Conservation (phyloP, 2,797 vertebrate genomes). For the Ctenopoma kingsleyae region DNA sequence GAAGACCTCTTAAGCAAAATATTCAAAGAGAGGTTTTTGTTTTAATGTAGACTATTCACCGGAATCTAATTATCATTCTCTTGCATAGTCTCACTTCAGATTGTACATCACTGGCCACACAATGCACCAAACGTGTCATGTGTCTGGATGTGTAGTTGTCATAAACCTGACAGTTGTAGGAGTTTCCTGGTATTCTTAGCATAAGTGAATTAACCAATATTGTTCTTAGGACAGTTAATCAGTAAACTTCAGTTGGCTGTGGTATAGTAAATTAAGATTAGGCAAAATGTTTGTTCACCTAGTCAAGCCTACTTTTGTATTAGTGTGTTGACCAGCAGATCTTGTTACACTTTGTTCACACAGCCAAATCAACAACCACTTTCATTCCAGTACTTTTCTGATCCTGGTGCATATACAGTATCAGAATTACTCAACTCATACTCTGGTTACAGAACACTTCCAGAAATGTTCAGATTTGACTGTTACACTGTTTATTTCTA, state of each 20-base stretch:
- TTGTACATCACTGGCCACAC: not conserved
- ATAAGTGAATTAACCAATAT: not conserved
- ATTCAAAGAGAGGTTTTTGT: constrained; percentile 1
- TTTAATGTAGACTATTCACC: not conserved
- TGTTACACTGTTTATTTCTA: not conserved
- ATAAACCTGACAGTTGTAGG: not conserved
- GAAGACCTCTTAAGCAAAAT: constrained; percentile 4
- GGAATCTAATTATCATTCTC: not conserved
- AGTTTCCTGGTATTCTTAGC: constrained; percentile 3
- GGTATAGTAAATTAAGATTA: constrained; percentile 1
- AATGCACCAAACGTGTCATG: constrained; percentile 3
- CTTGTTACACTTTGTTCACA: not conserved
- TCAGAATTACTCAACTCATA: too few species aligned
- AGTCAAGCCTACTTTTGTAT: constrained; percentile 1
- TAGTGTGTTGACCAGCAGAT: not conserved
- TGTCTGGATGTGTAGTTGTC: not conserved
- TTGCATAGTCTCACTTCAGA: not conserved
- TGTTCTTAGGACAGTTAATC: constrained; percentile 5
- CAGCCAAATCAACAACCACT: too few species aligned
- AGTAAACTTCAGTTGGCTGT: not conserved
- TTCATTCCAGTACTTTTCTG: too few species aligned
- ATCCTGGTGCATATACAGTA: too few species aligned
- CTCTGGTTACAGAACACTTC: not conserved
- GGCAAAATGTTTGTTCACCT: not conserved
- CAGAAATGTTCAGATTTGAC: not conserved